Base-by-base conservation (phyloP, 2,888 invertebrate species). In the Torymus auratus region DNA sequence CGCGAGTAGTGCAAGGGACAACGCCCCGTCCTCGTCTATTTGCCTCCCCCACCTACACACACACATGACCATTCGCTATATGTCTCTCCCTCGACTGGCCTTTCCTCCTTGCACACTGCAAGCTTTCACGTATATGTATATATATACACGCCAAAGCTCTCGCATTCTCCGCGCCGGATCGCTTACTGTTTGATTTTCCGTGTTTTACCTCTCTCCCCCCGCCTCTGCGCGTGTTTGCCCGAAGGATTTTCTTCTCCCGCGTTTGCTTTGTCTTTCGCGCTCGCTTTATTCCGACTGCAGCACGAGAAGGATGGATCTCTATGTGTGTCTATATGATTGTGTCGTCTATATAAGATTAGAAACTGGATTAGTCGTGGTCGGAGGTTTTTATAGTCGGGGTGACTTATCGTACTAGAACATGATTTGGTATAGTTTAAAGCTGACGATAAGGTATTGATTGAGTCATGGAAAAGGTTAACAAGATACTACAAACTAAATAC, bases 221-320 rank as follows among this genome's bases (percentile, higher is more conserved):
- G 5, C 17, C 14, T 15, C 14, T 20, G 15, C 41, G 15, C 4
- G 28, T 75, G 61, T 75, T 75, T 75, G 53, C 60, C 28, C 28
- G 2, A 20, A 68, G 68, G 60, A 75, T 75, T 75, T 68, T 56
- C 73, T 14, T 60, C 28, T 28, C 28, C 28, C 67, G 13, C 60
- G 28, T 61, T 61, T 75, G 23, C 60, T 67, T 52, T 50, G 17
- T 67, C 67, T 50, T 65, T 10, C 28, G 11, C 20, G 23, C 11
- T 41, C 52, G 65, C 50, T 67, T 28, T 28, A 7, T 28, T 28
- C 28, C 28, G 3, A 28, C 7, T 28, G 28, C 28, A 2, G 28
- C 7, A 28, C 28, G 28, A 28, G 28, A 28, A 28, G 28, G 28
- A 28, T 28, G 7, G 28, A 3, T 28, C 7, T 7, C 3, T 28